phyloP scores from a whole-genome alignment of 2,888 invertebrate genomes.

The Drosophila tanythrix region DNA sequence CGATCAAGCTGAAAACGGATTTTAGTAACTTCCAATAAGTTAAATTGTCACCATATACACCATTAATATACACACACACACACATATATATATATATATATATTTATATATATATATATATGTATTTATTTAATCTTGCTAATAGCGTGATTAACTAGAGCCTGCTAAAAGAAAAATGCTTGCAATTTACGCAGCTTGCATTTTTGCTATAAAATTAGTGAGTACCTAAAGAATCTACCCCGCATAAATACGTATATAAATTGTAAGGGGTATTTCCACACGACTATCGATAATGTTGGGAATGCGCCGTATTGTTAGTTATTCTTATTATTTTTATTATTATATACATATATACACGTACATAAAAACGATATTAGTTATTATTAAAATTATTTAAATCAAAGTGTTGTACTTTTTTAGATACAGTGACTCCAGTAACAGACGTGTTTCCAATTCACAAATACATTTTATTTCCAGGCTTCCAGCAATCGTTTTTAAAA shows the following conservation, averaged over 20 bases:
- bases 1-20: conserved; percentile 96
- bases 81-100: neutral
- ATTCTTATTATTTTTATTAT: conserved; percentile 58
- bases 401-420: neutral
- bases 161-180: conserved; percentile 32
- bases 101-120: neutral
- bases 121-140: conserved; percentile 27
- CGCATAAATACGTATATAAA: conserved; percentile 21
- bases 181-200: conserved; percentile 22
- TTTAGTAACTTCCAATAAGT: conserved; percentile 94
- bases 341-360: conserved; percentile 46
- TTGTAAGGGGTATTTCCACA: conserved; percentile 29
- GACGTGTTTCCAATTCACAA: neutral
- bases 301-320: conserved; percentile 65
- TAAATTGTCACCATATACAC: conserved; percentile 1
- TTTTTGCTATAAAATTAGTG: conserved; percentile 53
- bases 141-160: conserved; percentile 35
- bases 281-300: conserved; percentile 25
- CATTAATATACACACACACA: neutral
- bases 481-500: neutral
- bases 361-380: conserved; percentile 36
- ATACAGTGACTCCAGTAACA: neutral
- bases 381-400: conserved; percentile 44
- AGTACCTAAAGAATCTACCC: conserved; percentile 52
- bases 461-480: neutral